Base-by-base conservation (phyloP, 2,888 invertebrate species). In the Glomeris marginata region DNA sequence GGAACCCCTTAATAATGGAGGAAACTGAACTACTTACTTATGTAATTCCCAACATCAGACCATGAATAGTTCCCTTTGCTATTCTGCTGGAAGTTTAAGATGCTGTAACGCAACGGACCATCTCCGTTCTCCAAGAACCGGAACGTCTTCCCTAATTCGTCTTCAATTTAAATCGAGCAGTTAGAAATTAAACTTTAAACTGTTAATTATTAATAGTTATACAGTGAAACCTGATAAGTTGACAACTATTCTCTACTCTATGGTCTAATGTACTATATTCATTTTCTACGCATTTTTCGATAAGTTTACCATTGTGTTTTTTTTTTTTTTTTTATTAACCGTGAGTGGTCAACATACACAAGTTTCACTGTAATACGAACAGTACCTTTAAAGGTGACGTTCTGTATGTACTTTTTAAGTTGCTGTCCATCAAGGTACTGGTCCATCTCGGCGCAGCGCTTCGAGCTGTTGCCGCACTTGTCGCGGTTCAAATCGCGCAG, bases 101-200 rank as follows among this genome's bases (percentile, higher is more conserved):
- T 68, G n/a, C 70, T 72, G 59, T 75, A 75, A 13, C 72, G 62
- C 0, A 72, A 71, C 2, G 73, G 73, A 1, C 74, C 74, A 51
- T 74, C 73, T 0, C 72, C 68, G 6, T 63, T 64, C 28, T 69
- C 61, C 5, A 66, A 57, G 55, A 75, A 75, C 42, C 64, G 60
- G 57, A 75, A 75, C 11, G 61, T 60, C 50, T 67, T 64, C 1
- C 67, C 68, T 15, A 66, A 67, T 48, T 70, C 70, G 59, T 73
- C 74, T 74, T 61, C 11, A 22, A 43, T 28, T 10, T 11, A 10
- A 11, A 43, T 6, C 18, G 6, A 8, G 15, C 10, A 43, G 10
- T 21, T 16, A 43, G 43, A 11, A 8, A 43, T 10, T 10, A 6
- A 22, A 43, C 10, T 10, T 8, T 15, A 20, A 43, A 21, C 15